Evolutionary conservation across 1,140 invertebrate genomes (phyloP), one percentile per base, ranked within the genome.

Genomic region (Drosophila pruinosa): DNA sequence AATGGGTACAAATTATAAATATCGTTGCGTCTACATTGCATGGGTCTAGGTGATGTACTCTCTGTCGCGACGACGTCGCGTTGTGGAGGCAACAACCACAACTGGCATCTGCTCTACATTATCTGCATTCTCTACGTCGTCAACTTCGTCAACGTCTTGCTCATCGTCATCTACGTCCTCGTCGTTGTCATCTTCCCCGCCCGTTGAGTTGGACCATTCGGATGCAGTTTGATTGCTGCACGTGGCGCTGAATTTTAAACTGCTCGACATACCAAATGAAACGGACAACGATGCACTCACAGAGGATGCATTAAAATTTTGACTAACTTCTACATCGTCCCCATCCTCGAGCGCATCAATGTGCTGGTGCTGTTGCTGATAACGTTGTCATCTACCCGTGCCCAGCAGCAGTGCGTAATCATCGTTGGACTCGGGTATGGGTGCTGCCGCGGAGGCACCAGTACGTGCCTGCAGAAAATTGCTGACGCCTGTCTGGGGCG

Each of bases 131-230:
- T 56, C 36, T 31, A 57, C 34, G 7, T 61, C 58, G 26, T 28
- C 26, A 26, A 7, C 15, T 10, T 53, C 68, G 10, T 41, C 61
- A 1, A 61, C 50, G 6, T 57, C 72, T 4, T 53, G 52, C 6
- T 56, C 75, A 1, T 77, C 74, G 1, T 61, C 53, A 0, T 76
- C 73, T 4, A 68, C 69, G 3, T 68, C 68, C 17, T 72, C 53
- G 4, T 62, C 74, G 54, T 72, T 62, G 1, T 82, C 78, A 14
- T 85, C 83, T 48, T 85, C 89, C 52, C 76, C 77, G 28, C 72
- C 79, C 52, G 83, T 88, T 65, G 89, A 89, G 41, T 90, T 89
- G 1, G 89, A 79, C 89, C 89, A 90, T 69, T 90, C 89, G 75
- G 83, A 89, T 48, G 83, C 73, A 57, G 63, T 80, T 67, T 69